Base-by-base conservation (phyloP, 2,888 invertebrate genomes). In the Zaprionus lineosus region DNA sequence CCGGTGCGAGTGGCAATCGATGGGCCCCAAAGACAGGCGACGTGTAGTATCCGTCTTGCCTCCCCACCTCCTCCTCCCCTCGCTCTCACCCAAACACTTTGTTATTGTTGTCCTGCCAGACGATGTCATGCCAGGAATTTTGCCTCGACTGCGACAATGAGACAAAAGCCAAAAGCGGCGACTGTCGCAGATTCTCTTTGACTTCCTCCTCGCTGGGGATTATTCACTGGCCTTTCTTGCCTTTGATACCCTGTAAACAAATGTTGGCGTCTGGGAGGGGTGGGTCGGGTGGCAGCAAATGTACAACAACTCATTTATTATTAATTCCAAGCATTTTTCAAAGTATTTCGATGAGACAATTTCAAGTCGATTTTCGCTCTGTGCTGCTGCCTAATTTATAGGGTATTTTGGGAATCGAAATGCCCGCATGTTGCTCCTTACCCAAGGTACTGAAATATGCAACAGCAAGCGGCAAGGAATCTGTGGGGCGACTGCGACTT, bases 401-500 rank as follows among this genome's bases (percentile, higher is more conserved):
- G 31, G 12, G 16, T 37, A 36, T 41, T 24, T 19, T 16, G 34
- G 26, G 48, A n/a, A n/a, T n/a, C n/a, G n/a, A n/a, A n/a, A n/a
- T n/a, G 9, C 15, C 14, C 19, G 29, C 19, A 18, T 26, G 3
- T 21, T 21, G 21, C 21, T 28, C 26, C 28, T n/a, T n/a, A n/a
- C 56, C 58, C 57, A 36, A 34, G 48, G 44, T 55, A 36, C 56
- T 68, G 61, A 59, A 78, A 71, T 71, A 83, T 74, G 76, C 76
- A 83, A 62, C 55, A 63, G 59, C 57, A 57, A 52, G 37, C 39
- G 56, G 43, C 50, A 40, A 11, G 40, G 62, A 24, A 72, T 63
- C 51, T 37, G 47, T 19, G 31, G 19, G 21, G 31, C 11, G 43
- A 53, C 16, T 19, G 56, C 6, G 36, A 8, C 37, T n/a, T 12